Evolutionary conservation across 2,113 vertebrate species (phyloP).

Genomic region (Morone saxatilis): DNA sequence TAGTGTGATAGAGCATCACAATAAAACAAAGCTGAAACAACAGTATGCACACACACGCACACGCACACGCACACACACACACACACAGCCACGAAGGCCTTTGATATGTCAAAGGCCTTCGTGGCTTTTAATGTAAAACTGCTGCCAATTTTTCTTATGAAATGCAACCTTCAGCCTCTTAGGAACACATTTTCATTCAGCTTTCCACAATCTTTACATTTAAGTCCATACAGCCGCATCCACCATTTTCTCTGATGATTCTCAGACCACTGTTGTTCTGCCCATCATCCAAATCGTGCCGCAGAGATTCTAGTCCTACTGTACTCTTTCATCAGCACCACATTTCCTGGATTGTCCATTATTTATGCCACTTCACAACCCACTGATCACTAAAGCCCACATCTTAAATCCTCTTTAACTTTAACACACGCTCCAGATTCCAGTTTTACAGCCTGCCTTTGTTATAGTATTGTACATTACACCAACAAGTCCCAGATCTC

Average conservation of each 20-base stretch:
- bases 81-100: neutral
- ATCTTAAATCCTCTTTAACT: conserved; percentile 52
- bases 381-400: conserved; percentile 45
- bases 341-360: conserved; percentile 28
- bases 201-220: conserved; percentile 38
- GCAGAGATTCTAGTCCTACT: neutral
- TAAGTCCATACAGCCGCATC: conserved; percentile 4
- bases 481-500: conserved; percentile 68
- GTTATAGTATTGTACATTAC: conserved; percentile 67
- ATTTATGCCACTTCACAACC: conserved; percentile 46
- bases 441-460: conserved; percentile 56
- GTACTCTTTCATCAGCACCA: conserved; percentile 22
- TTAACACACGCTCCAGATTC: conserved; percentile 46
- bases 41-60: neutral
- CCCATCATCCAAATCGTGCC: conserved; percentile 28
- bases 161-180: conserved; percentile 10
- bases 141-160: neutral
- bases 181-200: conserved; percentile 4
- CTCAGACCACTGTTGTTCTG: conserved; percentile 13
- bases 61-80: neutral
- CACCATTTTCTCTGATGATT: conserved; percentile 24
- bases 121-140: conserved; percentile 42
- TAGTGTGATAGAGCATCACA: neutral
- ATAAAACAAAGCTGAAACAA: neutral
- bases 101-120: conserved; percentile 16